Evolutionary conservation across 2,888 invertebrate genomes (phyloP).

Genomic region (Tridacna crocea): DNA sequence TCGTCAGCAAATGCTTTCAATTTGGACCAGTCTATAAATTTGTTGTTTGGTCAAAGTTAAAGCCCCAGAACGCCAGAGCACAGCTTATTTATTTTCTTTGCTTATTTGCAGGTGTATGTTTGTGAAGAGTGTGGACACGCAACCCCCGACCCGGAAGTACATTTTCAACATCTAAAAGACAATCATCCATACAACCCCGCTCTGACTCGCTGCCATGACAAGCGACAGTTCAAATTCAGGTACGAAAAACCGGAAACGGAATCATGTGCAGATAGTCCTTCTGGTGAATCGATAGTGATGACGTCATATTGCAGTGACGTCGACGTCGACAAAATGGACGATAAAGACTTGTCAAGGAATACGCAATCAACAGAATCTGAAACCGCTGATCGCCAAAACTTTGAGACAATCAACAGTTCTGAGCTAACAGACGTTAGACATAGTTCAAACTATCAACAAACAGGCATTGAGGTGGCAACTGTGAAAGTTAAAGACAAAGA

Average conservation of each 20-base stretch:
- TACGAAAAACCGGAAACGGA: slow-evolving; percentile 12
- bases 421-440: not conserved
- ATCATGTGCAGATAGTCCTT: not conserved
- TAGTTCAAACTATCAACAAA: not conserved
- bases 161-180: slow-evolving; percentile 96
- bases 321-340: not conserved
- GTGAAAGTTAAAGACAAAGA: not conserved
- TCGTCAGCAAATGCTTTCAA: no score
- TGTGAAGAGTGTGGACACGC: slow-evolving; percentile 99
- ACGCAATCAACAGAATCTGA: not conserved
- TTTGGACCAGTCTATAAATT: no score
- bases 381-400: not conserved
- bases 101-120: slow-evolving; percentile 91
- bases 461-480: not conserved
- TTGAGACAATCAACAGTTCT: slow-evolving; percentile 7
- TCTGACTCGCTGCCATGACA: slow-evolving; percentile 97
- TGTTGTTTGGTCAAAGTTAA: no score
- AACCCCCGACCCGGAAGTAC: slow-evolving; percentile 97
- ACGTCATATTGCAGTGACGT: not conserved
- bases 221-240: slow-evolving; percentile 91
- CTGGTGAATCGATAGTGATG: not conserved
- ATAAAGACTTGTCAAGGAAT: not conserved
- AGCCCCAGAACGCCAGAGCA: no score
- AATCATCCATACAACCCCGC: slow-evolving; percentile 90
- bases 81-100: no score